phyloP scores from a whole-genome alignment of 2,113 vertebrate genomes.

The Poecile atricapillus region DNA sequence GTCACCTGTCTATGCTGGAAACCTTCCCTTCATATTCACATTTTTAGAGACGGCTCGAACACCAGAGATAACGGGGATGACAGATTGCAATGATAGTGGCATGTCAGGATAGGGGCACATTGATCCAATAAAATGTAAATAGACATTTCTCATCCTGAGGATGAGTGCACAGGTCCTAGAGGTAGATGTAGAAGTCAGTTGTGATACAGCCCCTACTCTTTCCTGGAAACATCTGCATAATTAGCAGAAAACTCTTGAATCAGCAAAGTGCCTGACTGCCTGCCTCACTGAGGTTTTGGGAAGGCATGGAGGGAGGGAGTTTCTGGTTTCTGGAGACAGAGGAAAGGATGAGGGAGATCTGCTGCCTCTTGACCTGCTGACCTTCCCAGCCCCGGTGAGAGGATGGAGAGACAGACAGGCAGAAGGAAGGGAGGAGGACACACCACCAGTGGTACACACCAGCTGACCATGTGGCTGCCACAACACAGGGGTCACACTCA shows the following conservation, averaged over 20 bases:
- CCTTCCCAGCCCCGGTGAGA: rapidly evolving
- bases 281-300: neutral
- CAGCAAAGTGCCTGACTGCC: neutral
- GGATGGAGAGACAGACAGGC: neutral
- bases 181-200: neutral
- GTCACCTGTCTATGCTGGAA: conserved; percentile 4
- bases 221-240: neutral
- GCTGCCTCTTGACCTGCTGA: rapidly evolving
- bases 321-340: neutral
- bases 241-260: neutral
- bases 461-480: neutral
- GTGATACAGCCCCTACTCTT: rapidly evolving
- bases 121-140: conserved; percentile 32
- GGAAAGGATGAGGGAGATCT: neutral
- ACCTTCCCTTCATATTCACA: neutral
- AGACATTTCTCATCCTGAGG: conserved; percentile 30
- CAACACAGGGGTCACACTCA: neutral
- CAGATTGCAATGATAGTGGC: neutral
- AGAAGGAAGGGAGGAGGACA: neutral
- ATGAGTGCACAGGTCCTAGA: neutral
- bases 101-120: neutral
- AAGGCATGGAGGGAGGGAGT: neutral
- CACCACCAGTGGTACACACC: rapidly evolving
- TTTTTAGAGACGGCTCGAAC: neutral
- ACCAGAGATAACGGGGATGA: neutral